Percentiles rank a stretch among this genome's conserved stretches.
These are phyloP conservation scores for Orchestia grillus DNA, from an alignment of 1,140 invertebrate species.

Conservation along the genomic window DNA sequence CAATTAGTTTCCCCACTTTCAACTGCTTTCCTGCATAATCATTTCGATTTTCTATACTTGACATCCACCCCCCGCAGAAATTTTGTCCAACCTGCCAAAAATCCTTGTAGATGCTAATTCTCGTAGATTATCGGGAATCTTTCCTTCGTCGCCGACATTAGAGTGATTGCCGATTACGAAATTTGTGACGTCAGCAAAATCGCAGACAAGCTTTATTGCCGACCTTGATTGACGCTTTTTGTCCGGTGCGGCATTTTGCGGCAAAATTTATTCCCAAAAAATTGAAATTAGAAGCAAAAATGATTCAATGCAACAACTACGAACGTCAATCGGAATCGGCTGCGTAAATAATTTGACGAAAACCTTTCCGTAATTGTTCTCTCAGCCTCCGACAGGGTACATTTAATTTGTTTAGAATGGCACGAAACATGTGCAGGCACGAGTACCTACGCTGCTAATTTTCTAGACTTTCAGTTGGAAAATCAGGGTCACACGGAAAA, in stretches of 20 bases:
- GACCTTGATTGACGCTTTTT: slow-evolving; percentile 27
- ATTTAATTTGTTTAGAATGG: no score
- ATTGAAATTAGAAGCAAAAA: background rate
- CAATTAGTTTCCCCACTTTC: background rate
- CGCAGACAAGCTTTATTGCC: slow-evolving; percentile 19
- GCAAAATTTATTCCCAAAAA: background rate
- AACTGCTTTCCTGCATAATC: background rate
- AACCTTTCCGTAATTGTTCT: no score
- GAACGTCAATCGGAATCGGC: background rate
- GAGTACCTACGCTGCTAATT: no score
- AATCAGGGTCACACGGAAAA: no score
- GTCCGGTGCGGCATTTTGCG: background rate
- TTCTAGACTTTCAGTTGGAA: no score
- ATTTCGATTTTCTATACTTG: background rate
- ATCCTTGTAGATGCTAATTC: slow-evolving; percentile 3
- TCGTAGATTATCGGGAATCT: background rate
- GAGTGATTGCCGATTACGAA: slow-evolving; percentile 48
- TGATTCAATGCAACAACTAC: background rate
- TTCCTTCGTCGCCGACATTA: slow-evolving; percentile 4
- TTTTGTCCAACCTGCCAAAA: background rate
- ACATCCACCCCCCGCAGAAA: background rate
- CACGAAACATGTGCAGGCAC: no score
- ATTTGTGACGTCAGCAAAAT: slow-evolving; percentile 44
- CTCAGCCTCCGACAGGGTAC: no score
- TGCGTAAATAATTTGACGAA: background rate